These are phyloP conservation scores for Poeciliopsis turrubarensis DNA, from an alignment of 2,113 vertebrate species.

Conservation along the genomic window DNA sequence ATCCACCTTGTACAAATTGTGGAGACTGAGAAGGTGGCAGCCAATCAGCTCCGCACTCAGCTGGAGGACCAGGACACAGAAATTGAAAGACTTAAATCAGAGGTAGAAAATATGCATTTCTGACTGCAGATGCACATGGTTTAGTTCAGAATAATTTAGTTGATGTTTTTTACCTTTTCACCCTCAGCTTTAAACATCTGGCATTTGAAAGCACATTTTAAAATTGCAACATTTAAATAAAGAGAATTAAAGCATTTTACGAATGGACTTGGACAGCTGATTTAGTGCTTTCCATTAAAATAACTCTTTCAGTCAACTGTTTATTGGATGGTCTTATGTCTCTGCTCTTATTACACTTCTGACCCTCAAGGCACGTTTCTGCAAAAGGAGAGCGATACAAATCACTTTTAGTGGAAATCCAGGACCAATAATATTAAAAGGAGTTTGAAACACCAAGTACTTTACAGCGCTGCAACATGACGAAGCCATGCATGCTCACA, in stretches of 20 bases:
- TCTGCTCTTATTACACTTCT: not conserved
- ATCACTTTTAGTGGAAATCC: slow-evolving; percentile 2
- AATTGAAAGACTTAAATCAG: slow-evolving; percentile 94
- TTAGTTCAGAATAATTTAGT: too few species aligned
- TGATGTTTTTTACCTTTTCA: not conserved
- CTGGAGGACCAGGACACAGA: slow-evolving; percentile 98
- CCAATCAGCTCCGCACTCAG: slow-evolving; percentile 95
- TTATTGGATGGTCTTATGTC: not conserved
- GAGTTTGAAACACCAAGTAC: not conserved
- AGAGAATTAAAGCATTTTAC: not conserved
- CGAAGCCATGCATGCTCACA: not conserved
- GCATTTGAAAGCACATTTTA: not conserved
- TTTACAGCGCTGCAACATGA: not conserved
- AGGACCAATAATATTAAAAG: slow-evolving; percentile 6
- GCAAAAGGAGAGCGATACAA: not conserved
- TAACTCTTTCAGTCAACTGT: not conserved
- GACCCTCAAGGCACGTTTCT: slow-evolving; percentile 1
- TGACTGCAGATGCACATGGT: not conserved
- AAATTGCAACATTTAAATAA: not conserved
- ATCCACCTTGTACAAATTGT: slow-evolving; percentile 97
- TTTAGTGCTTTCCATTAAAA: slow-evolving; percentile 14
- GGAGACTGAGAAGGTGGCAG: slow-evolving; percentile 96
- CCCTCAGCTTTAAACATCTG: not conserved
- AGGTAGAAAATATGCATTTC: slow-evolving; percentile 77
- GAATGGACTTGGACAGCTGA: slow-evolving; percentile 5